These are phyloP conservation scores for Grammomys surdaster DNA, from an alignment of 2,113 vertebrate genomes.

Conservation along the genomic window DNA sequence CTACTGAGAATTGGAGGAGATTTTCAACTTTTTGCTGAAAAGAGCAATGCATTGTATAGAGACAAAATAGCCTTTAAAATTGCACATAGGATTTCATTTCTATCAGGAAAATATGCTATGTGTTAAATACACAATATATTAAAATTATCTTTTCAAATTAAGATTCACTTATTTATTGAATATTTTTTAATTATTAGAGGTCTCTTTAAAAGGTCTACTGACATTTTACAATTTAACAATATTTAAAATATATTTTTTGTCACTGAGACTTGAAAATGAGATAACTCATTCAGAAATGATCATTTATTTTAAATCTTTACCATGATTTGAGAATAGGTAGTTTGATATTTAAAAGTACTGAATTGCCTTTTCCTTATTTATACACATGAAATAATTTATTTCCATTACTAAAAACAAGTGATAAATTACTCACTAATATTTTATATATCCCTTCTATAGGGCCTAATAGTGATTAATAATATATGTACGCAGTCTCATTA, in stretches of 20 bases:
- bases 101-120: neutral
- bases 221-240: neutral
- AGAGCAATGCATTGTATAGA: neutral
- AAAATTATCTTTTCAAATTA: neutral
- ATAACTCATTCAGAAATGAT: neutral
- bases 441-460: neutral
- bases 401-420: neutral
- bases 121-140: neutral
- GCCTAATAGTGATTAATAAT: conserved; percentile 25
- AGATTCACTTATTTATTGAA: neutral
- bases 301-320: neutral
- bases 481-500: neutral
- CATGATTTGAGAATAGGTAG: neutral
- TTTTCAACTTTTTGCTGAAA: neutral
- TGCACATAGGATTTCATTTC: neutral
- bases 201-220: neutral
- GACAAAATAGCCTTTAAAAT: neutral
- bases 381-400: neutral
- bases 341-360: neutral
- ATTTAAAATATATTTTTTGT: neutral
- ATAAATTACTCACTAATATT: neutral
- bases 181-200: neutral
- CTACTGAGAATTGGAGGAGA: fast-evolving
- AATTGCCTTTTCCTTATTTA: neutral
- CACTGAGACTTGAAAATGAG: neutral